Evolutionary conservation across 2,888 invertebrate genomes (phyloP).

Genomic region (Andricus curvator): DNA sequence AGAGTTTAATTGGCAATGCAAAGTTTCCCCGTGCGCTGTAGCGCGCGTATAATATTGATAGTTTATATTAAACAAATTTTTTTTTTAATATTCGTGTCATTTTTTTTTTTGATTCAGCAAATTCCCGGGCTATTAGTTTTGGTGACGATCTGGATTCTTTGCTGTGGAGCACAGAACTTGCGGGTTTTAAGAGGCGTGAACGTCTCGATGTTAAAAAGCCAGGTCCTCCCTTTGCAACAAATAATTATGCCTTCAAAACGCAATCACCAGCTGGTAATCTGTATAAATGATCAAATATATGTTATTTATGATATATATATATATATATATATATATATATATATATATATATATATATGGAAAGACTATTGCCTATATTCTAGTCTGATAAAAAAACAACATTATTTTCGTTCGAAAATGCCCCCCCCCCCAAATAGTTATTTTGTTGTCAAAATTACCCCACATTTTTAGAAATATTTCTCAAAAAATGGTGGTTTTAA

Average conservation of each 20-base stretch:
- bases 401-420: too few relatives aligned
- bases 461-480: too few relatives aligned
- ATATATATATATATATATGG: too few relatives aligned
- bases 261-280: constrained; percentile 56
- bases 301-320: background rate
- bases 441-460: too few relatives aligned
- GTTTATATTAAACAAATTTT: too few relatives aligned
- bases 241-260: constrained; percentile 80
- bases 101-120: constrained; percentile 66
- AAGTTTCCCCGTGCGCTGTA: too few relatives aligned
- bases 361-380: background rate
- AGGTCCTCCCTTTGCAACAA: constrained; percentile 89
- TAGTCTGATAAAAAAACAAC: too few relatives aligned
- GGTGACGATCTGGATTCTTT: constrained; percentile 65
- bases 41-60: too few relatives aligned
- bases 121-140: constrained; percentile 65
- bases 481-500: too few relatives aligned
- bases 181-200: constrained; percentile 92
- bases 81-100: background rate
- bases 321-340: background rate
- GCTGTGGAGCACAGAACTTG: constrained; percentile 68
- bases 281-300: background rate
- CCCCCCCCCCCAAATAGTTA: too few relatives aligned
- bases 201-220: constrained; percentile 96
- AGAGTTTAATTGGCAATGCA: too few relatives aligned